phyloP scores from a whole-genome alignment of 2,888 invertebrate species.

The Geotrupes spiniger region DNA sequence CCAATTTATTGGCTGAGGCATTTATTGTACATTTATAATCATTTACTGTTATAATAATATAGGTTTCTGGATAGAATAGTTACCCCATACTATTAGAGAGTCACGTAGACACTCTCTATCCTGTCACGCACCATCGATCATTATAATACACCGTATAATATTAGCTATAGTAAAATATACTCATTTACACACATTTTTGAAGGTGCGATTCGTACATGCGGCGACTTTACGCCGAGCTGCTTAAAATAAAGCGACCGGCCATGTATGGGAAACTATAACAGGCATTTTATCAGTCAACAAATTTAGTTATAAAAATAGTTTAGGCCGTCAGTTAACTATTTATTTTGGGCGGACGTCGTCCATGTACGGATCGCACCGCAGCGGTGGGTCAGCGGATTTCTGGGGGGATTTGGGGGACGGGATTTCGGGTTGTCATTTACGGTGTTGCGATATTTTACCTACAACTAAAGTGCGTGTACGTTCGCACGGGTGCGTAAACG shows the following conservation, averaged over 20 bases:
- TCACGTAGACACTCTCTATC: slow-evolving; percentile 33
- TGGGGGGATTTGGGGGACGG: slow-evolving; percentile 25
- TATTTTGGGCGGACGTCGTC: slow-evolving; percentile 28
- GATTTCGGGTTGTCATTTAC: slow-evolving; percentile 28
- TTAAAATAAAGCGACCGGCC: slow-evolving; percentile 23
- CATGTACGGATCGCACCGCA: slow-evolving; percentile 29
- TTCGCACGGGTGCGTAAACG: background rate
- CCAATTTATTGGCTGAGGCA: slow-evolving; percentile 53
- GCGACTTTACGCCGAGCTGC: slow-evolving; percentile 22
- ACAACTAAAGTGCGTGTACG: slow-evolving; percentile 35
- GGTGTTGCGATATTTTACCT: slow-evolving; percentile 38
- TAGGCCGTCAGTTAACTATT: slow-evolving; percentile 46
- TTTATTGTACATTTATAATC: slow-evolving; percentile 53
- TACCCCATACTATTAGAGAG: slow-evolving; percentile 44
- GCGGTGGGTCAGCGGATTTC: slow-evolving; percentile 29
- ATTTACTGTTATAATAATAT: slow-evolving; percentile 50
- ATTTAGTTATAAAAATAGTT: slow-evolving; percentile 48
- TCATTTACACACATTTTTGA: slow-evolving; percentile 41
- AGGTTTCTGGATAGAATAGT: slow-evolving; percentile 32
- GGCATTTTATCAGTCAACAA: slow-evolving; percentile 45
- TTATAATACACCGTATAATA: slow-evolving; percentile 21
- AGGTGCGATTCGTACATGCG: slow-evolving; percentile 26
- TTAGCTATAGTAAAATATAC: slow-evolving; percentile 48
- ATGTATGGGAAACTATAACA: slow-evolving; percentile 41
- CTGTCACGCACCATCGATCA: slow-evolving; percentile 23